A percentile compares a stretch with the other conserved stretches of the same genome.
phyloP scores from a whole-genome alignment of 2,888 invertebrate genomes.

The Xestia rhomboidea region DNA sequence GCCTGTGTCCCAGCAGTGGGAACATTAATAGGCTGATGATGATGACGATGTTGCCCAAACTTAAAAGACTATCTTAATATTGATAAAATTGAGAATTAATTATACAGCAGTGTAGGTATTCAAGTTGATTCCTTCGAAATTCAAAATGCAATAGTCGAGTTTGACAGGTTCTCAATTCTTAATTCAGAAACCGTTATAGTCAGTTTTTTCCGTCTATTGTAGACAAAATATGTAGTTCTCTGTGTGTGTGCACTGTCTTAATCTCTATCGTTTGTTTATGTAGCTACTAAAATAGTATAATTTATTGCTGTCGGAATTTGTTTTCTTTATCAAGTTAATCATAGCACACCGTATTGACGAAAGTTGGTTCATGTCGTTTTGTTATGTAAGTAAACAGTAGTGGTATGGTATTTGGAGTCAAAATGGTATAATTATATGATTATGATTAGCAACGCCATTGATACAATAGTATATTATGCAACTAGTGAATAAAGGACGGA shows the following conservation, averaged over 20 bases:
- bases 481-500: too few species aligned
- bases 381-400: conserved; percentile 2
- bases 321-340: conserved; percentile 20
- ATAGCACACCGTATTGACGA: not conserved
- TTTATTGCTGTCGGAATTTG: conserved; percentile 3
- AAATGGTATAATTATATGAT: not conserved
- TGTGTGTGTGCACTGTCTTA: conserved; percentile 3
- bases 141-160: not conserved
- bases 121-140: not conserved
- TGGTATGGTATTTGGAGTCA: not conserved
- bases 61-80: too few species aligned
- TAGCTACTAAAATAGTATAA: conserved; percentile 7
- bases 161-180: not conserved
- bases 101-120: too few species aligned
- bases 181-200: not conserved
- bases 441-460: not conserved
- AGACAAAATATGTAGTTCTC: not conserved
- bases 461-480: too few species aligned
- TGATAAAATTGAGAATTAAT: too few species aligned
- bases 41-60: too few species aligned
- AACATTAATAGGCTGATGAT: too few species aligned
- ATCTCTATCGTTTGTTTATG: conserved; percentile 1
- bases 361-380: not conserved
- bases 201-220: not conserved
- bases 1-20: too few species aligned